These are phyloP conservation scores for Rhinolophus sinicus DNA, from an alignment of 2,113 vertebrate genomes.

Conservation along the genomic window DNA sequence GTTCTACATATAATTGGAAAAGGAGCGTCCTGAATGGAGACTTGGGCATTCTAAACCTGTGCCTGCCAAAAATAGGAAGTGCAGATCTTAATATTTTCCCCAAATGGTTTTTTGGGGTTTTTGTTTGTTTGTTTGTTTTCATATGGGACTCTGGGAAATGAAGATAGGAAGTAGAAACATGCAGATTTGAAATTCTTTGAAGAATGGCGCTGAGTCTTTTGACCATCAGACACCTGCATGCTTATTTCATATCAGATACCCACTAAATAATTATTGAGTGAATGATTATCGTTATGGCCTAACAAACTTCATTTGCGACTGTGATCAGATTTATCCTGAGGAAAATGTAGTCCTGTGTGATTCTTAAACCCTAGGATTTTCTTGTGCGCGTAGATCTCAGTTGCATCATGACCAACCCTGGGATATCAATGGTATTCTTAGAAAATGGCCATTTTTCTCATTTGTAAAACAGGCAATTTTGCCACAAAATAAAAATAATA, in stretches of 20 bases:
- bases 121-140: no score
- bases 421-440: background rate
- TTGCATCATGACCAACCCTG: background rate
- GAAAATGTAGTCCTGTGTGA: background rate
- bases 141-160: background rate
- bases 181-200: background rate
- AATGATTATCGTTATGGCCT: background rate
- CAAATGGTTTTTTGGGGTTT: background rate
- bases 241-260: background rate
- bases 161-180: background rate
- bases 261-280: background rate
- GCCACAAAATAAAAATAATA: background rate
- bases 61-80: background rate
- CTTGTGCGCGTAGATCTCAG: background rate
- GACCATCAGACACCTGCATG: background rate
- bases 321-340: background rate
- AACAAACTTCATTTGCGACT: background rate
- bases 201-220: background rate
- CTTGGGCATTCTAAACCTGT: background rate
- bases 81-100: background rate
- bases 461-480: background rate
- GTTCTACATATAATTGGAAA: constrained; percentile 43
- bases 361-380: background rate
- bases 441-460: background rate
- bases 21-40: background rate